Evolutionary conservation across 2,113 vertebrate species (phyloP).

Genomic region (Ranitomeya variabilis): DNA sequence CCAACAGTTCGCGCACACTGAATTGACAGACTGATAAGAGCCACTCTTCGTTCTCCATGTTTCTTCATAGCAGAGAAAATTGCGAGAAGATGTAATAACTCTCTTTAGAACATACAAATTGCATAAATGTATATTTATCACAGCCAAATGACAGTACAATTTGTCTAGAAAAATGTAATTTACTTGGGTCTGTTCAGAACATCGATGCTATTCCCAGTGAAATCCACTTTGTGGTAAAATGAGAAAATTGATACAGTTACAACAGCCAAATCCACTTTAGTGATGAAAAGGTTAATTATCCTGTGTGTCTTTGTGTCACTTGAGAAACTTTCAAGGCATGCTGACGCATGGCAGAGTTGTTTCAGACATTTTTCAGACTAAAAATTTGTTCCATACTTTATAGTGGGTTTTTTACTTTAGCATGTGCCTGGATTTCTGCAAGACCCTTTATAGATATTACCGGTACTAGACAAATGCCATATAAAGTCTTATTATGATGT

Average conservation of each 20-base stretch:
- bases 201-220: not conserved
- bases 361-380: not conserved
- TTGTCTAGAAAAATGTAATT: not conserved
- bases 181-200: not conserved
- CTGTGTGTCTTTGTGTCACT: not conserved
- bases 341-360: not conserved
- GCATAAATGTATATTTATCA: not conserved
- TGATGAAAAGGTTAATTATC: not conserved
- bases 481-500: not conserved
- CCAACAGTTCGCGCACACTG: not conserved
- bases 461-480: not conserved
- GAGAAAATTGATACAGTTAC: not conserved
- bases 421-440: not conserved
- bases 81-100: not conserved
- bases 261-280: not conserved
- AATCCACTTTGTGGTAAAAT: not conserved
- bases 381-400: not conserved
- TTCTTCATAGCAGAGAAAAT: not conserved
- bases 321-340: not conserved
- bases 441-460: not conserved
- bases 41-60: not conserved
- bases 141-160: constrained; percentile 19
- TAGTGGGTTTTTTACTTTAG: not conserved
- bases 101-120: not conserved
- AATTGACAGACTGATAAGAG: not conserved